Percentiles rank a stretch among this genome's conserved stretches.
These are phyloP conservation scores for Ophioderma brevispina DNA, from an alignment of 35 echinoderm and acorn worm species.

Conservation along the genomic window DNA sequence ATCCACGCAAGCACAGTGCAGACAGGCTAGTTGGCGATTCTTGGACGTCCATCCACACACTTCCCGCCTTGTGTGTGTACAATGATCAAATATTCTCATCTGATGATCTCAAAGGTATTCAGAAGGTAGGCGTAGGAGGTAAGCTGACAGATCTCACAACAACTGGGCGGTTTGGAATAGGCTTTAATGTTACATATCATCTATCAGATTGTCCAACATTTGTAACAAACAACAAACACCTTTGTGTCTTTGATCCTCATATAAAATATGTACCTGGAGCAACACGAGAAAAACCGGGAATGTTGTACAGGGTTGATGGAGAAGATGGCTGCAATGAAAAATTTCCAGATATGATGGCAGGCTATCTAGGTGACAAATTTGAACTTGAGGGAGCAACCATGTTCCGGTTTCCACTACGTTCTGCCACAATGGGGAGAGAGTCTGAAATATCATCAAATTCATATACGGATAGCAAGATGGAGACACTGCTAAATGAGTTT, in stretches of 20 bases:
- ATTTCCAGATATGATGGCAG: conserved; percentile 57
- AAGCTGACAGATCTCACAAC: conserved; percentile 47
- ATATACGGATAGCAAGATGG: neutral
- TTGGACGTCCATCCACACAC: conserved; percentile 58
- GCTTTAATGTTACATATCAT: conserved; percentile 91
- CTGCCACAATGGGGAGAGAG: neutral
- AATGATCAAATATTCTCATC: conserved; percentile 80
- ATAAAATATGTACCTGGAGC: conserved; percentile 63
- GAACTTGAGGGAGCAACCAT: conserved; percentile 26
- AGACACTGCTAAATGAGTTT: conserved; percentile 5
- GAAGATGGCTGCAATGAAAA: neutral
- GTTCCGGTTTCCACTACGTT: conserved; percentile 81
- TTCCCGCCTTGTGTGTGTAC: conserved; percentile 77
- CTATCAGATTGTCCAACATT: conserved; percentile 89
- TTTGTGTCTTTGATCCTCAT: conserved; percentile 82
- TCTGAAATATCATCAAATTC: conserved; percentile 25
- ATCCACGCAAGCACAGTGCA: conserved; percentile 26
- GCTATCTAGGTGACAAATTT: conserved; percentile 52
- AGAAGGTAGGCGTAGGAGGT: conserved; percentile 69
- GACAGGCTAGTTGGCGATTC: conserved; percentile 32
- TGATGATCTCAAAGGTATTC: conserved; percentile 81
- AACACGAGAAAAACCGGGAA: conserved; percentile 42
- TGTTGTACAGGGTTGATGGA: neutral
- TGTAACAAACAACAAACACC: conserved; percentile 38
- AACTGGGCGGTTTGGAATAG: conserved; percentile 84